These are phyloP conservation scores for Phoenoteleia sp. DNA, from an alignment of 2,888 invertebrate species.

Conservation along the genomic window DNA sequence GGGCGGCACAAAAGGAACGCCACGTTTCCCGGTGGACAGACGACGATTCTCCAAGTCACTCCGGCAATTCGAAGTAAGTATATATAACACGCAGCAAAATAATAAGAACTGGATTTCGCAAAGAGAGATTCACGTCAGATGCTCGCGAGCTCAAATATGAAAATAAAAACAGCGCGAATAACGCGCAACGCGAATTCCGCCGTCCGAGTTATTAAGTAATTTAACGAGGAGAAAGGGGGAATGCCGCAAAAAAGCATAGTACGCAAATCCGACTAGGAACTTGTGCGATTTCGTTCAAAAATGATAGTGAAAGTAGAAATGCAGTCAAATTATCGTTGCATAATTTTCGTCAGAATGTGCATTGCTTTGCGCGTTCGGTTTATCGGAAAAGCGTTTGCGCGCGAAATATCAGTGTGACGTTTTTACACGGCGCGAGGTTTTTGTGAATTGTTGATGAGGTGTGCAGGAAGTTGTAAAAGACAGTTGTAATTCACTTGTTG, in stretches of 20 bases:
- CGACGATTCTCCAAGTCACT: constrained; percentile 89
- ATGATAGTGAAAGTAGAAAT: constrained; percentile 59
- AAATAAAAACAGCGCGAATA: constrained; percentile 38
- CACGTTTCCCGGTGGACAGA: constrained; percentile 93
- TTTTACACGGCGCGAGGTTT: background rate
- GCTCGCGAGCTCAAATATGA: constrained; percentile 20
- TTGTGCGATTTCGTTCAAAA: constrained; percentile 23
- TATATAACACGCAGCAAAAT: no score
- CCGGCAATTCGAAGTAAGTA: constrained; percentile 89
- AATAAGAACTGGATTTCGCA: constrained; percentile 41
- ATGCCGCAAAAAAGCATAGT: constrained; percentile 10
- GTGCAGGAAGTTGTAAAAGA: constrained; percentile 17
- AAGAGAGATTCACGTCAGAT: constrained; percentile 14
- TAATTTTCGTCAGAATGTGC: constrained; percentile 30
- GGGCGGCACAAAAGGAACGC: constrained; percentile 94
- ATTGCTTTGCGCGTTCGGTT: background rate
- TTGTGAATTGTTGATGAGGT: background rate
- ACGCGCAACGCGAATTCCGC: constrained; percentile 23
- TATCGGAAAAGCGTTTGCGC: background rate
- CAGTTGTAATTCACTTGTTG: background rate
- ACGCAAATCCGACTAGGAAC: constrained; percentile 12
- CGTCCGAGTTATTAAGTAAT: constrained; percentile 42
- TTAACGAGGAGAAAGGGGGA: constrained; percentile 25
- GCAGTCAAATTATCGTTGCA: constrained; percentile 14
- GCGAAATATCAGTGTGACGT: no score